A percentile compares a stretch with the other conserved stretches of the same genome.
Conservation (phyloP, 2,888 invertebrate genomes). For the Ochropleura leucogaster region DNA sequence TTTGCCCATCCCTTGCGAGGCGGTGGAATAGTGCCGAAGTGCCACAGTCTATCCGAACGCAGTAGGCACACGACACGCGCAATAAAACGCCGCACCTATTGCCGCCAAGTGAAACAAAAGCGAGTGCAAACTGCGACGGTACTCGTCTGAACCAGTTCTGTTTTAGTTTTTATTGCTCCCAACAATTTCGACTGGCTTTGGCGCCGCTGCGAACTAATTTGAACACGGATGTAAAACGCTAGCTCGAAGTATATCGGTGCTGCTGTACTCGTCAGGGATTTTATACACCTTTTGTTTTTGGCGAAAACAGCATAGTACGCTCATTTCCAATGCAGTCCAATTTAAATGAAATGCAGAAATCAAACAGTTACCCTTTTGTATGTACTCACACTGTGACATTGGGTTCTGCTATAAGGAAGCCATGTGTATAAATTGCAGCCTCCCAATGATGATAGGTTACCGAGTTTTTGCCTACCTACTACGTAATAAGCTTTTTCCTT, state of each 20-base stretch:
- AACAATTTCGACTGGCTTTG: constrained; percentile 30
- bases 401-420: constrained; percentile 50
- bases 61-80: constrained; percentile 24
- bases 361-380: constrained; percentile 14
- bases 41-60: constrained; percentile 17
- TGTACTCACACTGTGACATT: background rate
- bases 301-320: background rate
- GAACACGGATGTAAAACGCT: constrained; percentile 12
- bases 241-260: background rate
- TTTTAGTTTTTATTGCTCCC: constrained; percentile 31
- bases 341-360: constrained; percentile 1
- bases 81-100: constrained; percentile 16
- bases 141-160: constrained; percentile 10
- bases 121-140: constrained; percentile 30
- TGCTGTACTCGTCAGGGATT: background rate
- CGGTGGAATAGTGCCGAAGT: constrained; percentile 15
- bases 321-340: background rate
- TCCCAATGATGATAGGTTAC: constrained; percentile 61
- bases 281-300: constrained; percentile 5
- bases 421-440: constrained; percentile 57
- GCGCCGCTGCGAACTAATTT: constrained; percentile 36
- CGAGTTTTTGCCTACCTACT: constrained; percentile 58
- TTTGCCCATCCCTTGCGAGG: constrained; percentile 41
- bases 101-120: constrained; percentile 37
- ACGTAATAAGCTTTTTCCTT: constrained; percentile 59